Conservation (phyloP, 2,888 invertebrate species). For the Erebia epiphron region DNA sequence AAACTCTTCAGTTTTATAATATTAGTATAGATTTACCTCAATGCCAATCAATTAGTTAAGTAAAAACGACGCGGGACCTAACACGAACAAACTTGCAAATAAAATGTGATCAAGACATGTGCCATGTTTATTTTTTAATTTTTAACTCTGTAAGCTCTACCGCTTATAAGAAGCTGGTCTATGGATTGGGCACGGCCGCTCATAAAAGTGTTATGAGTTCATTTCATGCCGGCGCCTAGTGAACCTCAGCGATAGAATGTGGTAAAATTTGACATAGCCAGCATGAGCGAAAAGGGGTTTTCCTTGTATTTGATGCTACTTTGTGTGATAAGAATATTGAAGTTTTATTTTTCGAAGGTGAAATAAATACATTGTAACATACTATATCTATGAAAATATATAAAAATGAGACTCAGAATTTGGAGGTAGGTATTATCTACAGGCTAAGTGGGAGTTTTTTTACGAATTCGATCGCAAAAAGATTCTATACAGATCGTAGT, state of each 20-base stretch:
- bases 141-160: slow-evolving; percentile 21
- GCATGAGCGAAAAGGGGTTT: slow-evolving; percentile 38
- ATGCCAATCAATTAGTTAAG: no score
- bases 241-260: slow-evolving; percentile 42
- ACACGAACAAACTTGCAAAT: no score
- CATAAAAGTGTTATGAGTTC: slow-evolving; percentile 80
- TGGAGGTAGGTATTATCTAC: no score
- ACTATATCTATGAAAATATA: no score
- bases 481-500: no score
- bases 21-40: no score
- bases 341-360: neutral
- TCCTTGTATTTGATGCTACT: slow-evolving; percentile 8
- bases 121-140: neutral
- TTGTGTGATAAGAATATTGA: neutral
- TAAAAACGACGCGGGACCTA: no score
- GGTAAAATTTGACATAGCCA: slow-evolving; percentile 43
- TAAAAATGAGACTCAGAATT: no score
- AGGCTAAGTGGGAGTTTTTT: no score
- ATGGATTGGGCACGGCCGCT: slow-evolving; percentile 48
- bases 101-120: neutral
- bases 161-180: slow-evolving; percentile 31
- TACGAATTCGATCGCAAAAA: no score
- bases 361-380: neutral
- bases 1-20: no score
- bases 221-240: slow-evolving; percentile 55